phyloP scores from a whole-genome alignment of 1,140 invertebrate genomes.

The Ips typographus region DNA sequence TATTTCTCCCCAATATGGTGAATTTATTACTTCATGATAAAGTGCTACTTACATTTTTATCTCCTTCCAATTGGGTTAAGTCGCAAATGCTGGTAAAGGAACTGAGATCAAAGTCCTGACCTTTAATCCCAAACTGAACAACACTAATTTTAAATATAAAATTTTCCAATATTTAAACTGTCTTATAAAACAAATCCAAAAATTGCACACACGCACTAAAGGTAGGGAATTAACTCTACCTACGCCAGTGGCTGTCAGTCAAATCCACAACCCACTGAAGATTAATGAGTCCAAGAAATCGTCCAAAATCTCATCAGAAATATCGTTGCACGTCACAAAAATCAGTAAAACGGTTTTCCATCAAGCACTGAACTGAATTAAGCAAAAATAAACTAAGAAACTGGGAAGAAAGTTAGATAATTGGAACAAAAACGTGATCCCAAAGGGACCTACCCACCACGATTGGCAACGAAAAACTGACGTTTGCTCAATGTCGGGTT shows the following conservation, averaged over 20 bases:
- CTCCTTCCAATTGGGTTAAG: too few relatives aligned
- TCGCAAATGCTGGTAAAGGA: too few relatives aligned
- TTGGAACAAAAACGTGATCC: constrained; percentile 8
- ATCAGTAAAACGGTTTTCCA: neutral
- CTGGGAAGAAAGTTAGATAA: constrained; percentile 11
- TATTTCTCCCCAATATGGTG: too few relatives aligned
- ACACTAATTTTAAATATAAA: too few relatives aligned
- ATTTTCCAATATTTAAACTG: too few relatives aligned
- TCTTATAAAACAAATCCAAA: neutral
- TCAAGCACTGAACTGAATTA: neutral
- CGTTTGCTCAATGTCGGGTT: constrained; percentile 31
- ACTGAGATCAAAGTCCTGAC: too few relatives aligned
- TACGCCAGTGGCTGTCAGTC: constrained; percentile 34
- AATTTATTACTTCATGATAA: too few relatives aligned
- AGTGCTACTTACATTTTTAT: too few relatives aligned
- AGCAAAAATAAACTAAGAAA: constrained; percentile 6
- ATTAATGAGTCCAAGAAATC: constrained; percentile 23
- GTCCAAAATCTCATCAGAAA: neutral
- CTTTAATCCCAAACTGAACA: too few relatives aligned
- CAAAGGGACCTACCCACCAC: constrained; percentile 2
- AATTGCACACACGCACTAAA: neutral
- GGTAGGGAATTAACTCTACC: constrained; percentile 28
- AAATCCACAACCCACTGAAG: constrained; percentile 33
- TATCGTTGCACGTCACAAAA: neutral
- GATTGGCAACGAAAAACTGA: constrained; percentile 19